Evolutionary conservation across 2,113 vertebrate genomes (phyloP), one percentile per base, ranked within the genome.

Genomic region (Leptodactylus fuscus): DNA sequence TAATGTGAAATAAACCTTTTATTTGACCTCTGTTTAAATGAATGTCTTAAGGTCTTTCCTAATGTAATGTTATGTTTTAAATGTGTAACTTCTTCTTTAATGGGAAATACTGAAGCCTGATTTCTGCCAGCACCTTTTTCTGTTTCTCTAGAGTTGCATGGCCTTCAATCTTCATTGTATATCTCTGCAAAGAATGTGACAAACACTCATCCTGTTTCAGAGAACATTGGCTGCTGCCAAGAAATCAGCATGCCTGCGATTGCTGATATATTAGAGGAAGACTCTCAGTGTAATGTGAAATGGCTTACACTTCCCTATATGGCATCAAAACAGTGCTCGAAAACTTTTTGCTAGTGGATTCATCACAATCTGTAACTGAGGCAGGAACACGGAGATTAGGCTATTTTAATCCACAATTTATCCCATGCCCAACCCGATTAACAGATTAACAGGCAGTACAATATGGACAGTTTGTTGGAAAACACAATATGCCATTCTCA

Each of bases 271-370:
- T 85, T 80, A 79, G 89, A 90, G 85, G 78, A 83, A 85, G 80
- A 88, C 67, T 34, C 29, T 77, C 83, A 81, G 24, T 22, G 82
- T 8, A n/a, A 49, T 76, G 51, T 90, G 82, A 88, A 90, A 89
- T 86, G 82, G 22, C 82, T 81, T 89, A 71, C 48, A 1, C 38
- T 89, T 87, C 89, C 89, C 85, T 88, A 90, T 87, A 78, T 88
- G 84, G 88, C 78, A 87, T 74, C 84, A 87, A 81, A 88, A 55
- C 67, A 81, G 84, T 60, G 62, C 77, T 48, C 24, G 29, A 38
- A 60, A 73, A 81, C 65, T 24, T 81, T 85, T 80, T 41, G 55
- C 22, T 62, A 38, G 3, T 22, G 5, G 62, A 65, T 77, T 85
- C n/a, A 62, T 78, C 48, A 20, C 20, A 85, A 78, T 49, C 27